phyloP scores from a whole-genome alignment of 2,113 vertebrate genomes.

The Philantomba maxwellii region DNA sequence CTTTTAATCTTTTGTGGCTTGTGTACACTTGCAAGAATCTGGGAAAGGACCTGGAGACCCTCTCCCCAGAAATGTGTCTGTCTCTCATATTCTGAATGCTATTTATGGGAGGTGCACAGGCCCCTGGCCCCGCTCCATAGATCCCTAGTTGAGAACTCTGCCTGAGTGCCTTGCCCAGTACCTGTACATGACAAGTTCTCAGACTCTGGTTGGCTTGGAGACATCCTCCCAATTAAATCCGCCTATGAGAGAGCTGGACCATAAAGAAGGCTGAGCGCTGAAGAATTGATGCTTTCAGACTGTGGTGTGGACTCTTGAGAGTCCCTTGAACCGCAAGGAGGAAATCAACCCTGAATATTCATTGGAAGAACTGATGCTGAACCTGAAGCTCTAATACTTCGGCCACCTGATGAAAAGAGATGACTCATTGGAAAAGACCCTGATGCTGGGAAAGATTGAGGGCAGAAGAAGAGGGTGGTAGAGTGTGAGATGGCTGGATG shows the following conservation, averaged over 20 bases:
- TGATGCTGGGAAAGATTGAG: not conserved
- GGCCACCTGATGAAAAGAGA: not conserved
- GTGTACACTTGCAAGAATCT: not conserved
- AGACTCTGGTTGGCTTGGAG: not conserved
- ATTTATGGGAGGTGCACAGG: not conserved
- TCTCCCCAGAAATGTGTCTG: not conserved
- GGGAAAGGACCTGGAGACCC: not conserved
- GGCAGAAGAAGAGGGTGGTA: not conserved
- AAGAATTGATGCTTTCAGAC: not conserved
- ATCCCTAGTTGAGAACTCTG: not conserved
- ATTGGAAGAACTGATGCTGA: not conserved
- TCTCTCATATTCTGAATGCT: not conserved
- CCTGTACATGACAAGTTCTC: not conserved
- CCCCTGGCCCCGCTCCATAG: not conserved
- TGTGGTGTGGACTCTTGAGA: not conserved
- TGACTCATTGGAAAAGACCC: not conserved
- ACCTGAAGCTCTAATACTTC: not conserved
- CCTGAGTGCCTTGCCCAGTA: not conserved
- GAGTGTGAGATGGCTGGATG: not conserved
- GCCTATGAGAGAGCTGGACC: not conserved
- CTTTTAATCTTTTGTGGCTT: not conserved
- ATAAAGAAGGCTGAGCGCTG: not conserved
- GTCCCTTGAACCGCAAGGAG: rapidly evolving
- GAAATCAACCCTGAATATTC: not conserved
- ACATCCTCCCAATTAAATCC: not conserved